Evolutionary conservation across 1,140 invertebrate genomes (phyloP).

Genomic region (Drosophila orena): DNA sequence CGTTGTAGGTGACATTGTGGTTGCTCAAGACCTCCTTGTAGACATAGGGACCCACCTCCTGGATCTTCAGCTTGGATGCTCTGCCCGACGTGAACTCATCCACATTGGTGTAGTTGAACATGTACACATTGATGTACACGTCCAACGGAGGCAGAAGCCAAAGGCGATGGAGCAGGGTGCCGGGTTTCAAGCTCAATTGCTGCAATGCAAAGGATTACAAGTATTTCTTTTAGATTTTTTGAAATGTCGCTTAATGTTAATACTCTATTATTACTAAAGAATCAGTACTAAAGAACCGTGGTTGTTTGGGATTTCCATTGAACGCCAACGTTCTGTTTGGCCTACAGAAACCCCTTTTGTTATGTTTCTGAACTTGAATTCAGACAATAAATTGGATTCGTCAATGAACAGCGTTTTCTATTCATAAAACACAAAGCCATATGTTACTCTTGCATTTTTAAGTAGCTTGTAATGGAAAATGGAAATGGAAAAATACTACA

Average conservation of each 20-base stretch:
- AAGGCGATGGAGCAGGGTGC: conserved; percentile 87
- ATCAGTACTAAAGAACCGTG: neutral
- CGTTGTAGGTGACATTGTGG: conserved; percentile 88
- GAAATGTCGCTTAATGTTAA: neutral
- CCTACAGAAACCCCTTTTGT: neutral
- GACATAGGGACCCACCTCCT: conserved; percentile 94
- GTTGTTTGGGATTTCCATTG: neutral
- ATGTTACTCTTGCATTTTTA: neutral
- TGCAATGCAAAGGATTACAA: conserved; percentile 51
- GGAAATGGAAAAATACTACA: neutral
- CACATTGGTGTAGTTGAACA: conserved; percentile 94
- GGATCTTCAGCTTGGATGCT: conserved; percentile 89
- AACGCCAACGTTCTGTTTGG: conserved; percentile 2
- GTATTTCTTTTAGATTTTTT: neutral
- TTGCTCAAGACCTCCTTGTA: conserved; percentile 92
- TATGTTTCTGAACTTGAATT: neutral
- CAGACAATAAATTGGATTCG: neutral
- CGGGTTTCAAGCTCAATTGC: conserved; percentile 86
- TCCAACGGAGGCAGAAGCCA: conserved; percentile 90
- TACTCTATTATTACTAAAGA: too few species aligned
- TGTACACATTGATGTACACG: conserved; percentile 90
- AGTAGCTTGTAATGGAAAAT: neutral
- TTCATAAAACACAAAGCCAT: neutral
- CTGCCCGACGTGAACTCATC: conserved; percentile 89
- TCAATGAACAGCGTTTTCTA: neutral